Evolutionary conservation across 2,113 vertebrate species (phyloP), one percentile per base, ranked within the genome.

Genomic region (Strigops habroptila): DNA sequence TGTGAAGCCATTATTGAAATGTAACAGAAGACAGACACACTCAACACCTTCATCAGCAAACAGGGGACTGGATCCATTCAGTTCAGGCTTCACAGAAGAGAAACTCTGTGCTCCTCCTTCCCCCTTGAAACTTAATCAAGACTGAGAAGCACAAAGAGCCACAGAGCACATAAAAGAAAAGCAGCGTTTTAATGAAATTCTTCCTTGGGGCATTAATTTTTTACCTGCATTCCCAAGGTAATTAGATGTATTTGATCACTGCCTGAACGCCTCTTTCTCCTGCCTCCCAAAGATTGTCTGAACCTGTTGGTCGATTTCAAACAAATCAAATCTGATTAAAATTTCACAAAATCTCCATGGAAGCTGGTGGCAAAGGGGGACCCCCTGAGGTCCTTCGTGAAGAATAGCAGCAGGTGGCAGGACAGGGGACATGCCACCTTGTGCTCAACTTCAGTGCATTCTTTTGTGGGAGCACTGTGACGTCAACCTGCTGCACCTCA

Each of bases 401-500:
- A 68, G 62, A 59, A 68, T 3, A 44, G 39, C 37, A 60, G 57
- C 28, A 84, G 67, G 51, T 10, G 18, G 6, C 35, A 77, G 46
- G 9, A 6, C 2, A 2, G 6, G 4, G 19, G 14, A 35, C 0
- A 0, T 75, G 33, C 43, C 30, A 79, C 18, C 1, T 18, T 64
- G 10, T 14, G 30, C 15, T 75, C 48, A 41, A 0, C 12, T 73
- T 76, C 48, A 52, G 27, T 12, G 24, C 6, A 44, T 69, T 82
- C 11, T 22, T 48, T 79, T 3, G 0, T 49, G 52, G 33, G 21
- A 80, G 17, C 27, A n/a, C 21, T 17, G 8, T 14, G 43, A 59
- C 18, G 28, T 22, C 0, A 0, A 24, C 16, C 6, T 30, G 6
- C 9, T 41, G 35, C 18, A 51, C 39, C 35, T 70, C 3, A 2